phyloP scores from a whole-genome alignment of 2,888 invertebrate species.

The Catocala fraxini region DNA sequence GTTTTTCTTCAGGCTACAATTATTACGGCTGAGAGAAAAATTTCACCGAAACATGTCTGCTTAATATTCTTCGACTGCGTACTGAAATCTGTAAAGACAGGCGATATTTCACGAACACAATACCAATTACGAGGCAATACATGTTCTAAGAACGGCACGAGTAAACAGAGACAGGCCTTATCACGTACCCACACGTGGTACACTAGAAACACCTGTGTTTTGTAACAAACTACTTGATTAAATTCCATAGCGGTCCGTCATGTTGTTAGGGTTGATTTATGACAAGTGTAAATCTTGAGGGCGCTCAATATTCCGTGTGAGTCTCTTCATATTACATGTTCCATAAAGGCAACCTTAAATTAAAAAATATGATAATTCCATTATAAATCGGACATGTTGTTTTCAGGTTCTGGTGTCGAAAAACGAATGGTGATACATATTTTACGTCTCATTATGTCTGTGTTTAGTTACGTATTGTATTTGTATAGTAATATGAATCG shows the following conservation, averaged over 20 bases:
- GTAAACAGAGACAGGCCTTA: conserved; percentile 41
- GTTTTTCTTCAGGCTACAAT: too few relatives aligned
- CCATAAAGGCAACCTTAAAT: conserved; percentile 13
- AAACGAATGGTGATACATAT: too few relatives aligned
- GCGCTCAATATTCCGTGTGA: conserved; percentile 38
- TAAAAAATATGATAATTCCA: conserved; percentile 7
- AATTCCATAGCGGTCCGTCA: conserved; percentile 54
- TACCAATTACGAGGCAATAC: background rate
- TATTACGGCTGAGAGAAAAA: too few relatives aligned
- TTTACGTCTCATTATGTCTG: too few relatives aligned
- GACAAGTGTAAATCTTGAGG: conserved; percentile 45
- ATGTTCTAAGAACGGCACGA: conserved; percentile 14
- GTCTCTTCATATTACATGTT: conserved; percentile 21
- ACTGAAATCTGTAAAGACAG: too few relatives aligned
- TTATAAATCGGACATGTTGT: background rate
- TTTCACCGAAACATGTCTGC: too few relatives aligned
- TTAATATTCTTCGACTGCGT: too few relatives aligned
- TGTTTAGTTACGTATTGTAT: too few relatives aligned
- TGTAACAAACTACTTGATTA: conserved; percentile 60
- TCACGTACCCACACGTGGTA: conserved; percentile 47
- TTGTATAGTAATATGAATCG: too few relatives aligned
- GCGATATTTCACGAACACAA: background rate
- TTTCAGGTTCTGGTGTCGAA: conserved; percentile 1
- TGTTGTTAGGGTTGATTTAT: conserved; percentile 52
- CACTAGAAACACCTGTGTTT: conserved; percentile 61